These are phyloP conservation scores for Colletes collaris DNA, from an alignment of 2,888 invertebrate genomes.

Conservation along the genomic window DNA sequence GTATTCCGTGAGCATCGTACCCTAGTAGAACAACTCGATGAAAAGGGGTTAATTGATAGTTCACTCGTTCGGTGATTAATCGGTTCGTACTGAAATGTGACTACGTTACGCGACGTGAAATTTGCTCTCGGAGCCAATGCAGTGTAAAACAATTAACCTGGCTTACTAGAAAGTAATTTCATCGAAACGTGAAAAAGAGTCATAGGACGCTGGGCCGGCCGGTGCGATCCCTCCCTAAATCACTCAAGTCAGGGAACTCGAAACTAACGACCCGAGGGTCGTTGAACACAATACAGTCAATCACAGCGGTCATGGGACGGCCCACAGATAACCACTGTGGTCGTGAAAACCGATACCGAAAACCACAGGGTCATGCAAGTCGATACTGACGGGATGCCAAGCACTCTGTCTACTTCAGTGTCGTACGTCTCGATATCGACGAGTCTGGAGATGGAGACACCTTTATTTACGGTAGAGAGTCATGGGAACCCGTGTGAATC, in stretches of 20 bases:
- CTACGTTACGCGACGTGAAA: background rate
- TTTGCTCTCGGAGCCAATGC: background rate
- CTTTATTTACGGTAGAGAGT: background rate
- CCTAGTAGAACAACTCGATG: too few relatives aligned
- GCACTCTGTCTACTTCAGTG: constrained; percentile 5
- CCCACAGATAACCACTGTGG: background rate
- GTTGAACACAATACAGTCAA: constrained; percentile 24
- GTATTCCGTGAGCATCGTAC: too few relatives aligned
- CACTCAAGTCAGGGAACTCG: constrained; percentile 2
- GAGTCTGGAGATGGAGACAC: constrained; percentile 9
- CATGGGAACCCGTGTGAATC: too few relatives aligned
- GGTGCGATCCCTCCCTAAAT: constrained; percentile 3
- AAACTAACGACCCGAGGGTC: constrained; percentile 12
- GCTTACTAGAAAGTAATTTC: constrained; percentile 8
- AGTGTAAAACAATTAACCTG: background rate
- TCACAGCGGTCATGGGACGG: constrained; percentile 23
- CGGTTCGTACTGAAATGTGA: background rate
- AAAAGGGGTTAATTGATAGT: too few relatives aligned
- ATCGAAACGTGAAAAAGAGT: background rate
- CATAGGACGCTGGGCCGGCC: background rate
- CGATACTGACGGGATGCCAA: constrained; percentile 32
- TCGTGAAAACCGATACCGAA: constrained; percentile 5
- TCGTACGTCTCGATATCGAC: constrained; percentile 28
- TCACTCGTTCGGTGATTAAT: background rate
- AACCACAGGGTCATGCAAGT: constrained; percentile 14